A percentile compares a stretch with the other conserved stretches of the same genome.
phyloP scores from a whole-genome alignment of 2,888 invertebrate species.

The Odontocolon sp. region DNA sequence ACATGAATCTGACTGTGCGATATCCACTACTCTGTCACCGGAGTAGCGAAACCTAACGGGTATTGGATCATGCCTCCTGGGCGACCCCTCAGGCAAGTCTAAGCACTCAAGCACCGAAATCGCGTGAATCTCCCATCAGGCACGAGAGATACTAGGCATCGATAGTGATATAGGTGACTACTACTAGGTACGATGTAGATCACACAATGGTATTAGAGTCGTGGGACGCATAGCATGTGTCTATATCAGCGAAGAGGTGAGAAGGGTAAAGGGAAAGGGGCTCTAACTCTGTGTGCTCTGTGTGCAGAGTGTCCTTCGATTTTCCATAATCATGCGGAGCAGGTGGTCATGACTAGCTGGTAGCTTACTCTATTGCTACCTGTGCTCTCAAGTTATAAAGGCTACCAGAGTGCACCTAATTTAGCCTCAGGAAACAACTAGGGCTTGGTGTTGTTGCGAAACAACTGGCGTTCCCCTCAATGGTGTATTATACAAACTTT shows the following conservation, averaged over 20 bases:
- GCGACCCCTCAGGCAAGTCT: no score
- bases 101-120: not conserved
- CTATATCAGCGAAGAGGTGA: not conserved
- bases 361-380: not conserved
- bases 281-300: not conserved
- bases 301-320: not conserved
- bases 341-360: conserved; percentile 2
- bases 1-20: conserved; percentile 5
- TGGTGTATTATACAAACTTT: not conserved
- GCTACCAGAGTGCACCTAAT: not conserved
- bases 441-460: not conserved
- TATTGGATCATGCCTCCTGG: no score
- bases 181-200: not conserved
- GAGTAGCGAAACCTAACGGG: no score
- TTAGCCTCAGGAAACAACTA: not conserved
- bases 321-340: conserved; percentile 1
- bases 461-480: not conserved
- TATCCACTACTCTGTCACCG: conserved; percentile 20
- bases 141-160: not conserved
- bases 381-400: not conserved
- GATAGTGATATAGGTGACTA: not conserved
- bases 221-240: not conserved
- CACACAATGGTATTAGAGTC: not conserved
- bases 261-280: not conserved
- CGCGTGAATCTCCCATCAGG: not conserved